These are phyloP conservation scores for Nanger granti DNA, from an alignment of 2,113 vertebrate species.

Conservation along the genomic window DNA sequence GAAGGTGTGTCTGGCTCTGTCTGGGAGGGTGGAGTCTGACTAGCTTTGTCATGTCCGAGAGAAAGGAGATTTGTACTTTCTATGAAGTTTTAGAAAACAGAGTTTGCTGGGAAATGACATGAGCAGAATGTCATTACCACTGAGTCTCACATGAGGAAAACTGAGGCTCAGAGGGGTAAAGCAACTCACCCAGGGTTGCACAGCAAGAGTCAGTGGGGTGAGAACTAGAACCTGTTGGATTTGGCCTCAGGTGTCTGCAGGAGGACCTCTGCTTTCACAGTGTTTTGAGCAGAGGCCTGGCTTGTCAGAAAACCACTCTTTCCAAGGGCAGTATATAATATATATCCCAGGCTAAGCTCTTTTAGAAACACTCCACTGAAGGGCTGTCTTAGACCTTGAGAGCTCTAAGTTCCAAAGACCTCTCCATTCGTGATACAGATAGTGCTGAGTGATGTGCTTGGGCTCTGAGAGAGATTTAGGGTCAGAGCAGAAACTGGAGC, in stretches of 20 bases:
- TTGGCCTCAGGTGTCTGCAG: neutral
- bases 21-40: neutral
- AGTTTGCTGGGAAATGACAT: neutral
- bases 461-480: neutral
- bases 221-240: neutral
- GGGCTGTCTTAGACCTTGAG: neutral
- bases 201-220: fast-evolving
- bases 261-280: neutral
- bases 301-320: neutral
- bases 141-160: neutral
- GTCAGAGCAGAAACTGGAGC: neutral
- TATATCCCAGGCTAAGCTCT: neutral
- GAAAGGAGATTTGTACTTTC: neutral
- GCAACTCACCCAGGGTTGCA: neutral
- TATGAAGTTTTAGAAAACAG: neutral
- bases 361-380: neutral
- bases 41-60: fast-evolving
- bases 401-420: neutral
- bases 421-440: neutral
- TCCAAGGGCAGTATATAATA: neutral
- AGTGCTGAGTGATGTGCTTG: neutral
- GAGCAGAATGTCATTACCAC: neutral
- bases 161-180: neutral
- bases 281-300: neutral
- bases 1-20: neutral